Evolutionary conservation across 2,113 vertebrate species (phyloP).

Genomic region (Silurus meridionalis): DNA sequence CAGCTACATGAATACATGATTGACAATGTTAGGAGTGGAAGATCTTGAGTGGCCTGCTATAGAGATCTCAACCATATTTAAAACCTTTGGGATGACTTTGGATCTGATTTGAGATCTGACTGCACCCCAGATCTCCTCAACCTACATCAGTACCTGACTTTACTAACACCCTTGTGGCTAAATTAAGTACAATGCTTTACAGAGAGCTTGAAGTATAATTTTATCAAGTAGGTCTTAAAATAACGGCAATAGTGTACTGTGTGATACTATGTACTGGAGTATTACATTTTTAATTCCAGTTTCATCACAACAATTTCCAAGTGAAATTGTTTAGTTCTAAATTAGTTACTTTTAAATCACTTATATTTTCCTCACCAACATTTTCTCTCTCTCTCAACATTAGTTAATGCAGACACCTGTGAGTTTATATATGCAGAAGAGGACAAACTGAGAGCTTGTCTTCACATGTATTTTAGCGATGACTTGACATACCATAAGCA

Average conservation of each 20-base stretch:
- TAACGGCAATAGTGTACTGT: not conserved
- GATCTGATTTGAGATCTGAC: too few relatives aligned
- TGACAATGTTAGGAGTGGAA: too few relatives aligned
- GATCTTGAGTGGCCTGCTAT: too few relatives aligned
- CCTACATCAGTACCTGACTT: too few relatives aligned
- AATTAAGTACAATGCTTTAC: not conserved
- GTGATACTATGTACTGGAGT: not conserved
- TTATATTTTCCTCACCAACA: not conserved
- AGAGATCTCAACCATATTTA: too few relatives aligned
- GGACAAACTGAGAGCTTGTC: not conserved
- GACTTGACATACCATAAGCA: not conserved
- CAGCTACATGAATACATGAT: too few relatives aligned
- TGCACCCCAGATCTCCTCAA: too few relatives aligned
- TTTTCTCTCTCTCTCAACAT: not conserved
- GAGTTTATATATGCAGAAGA: not conserved
- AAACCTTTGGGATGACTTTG: too few relatives aligned
- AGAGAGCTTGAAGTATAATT: not conserved
- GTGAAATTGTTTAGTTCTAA: not conserved
- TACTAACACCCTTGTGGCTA: too few relatives aligned
- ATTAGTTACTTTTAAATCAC: not conserved
- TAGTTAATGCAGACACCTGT: not conserved
- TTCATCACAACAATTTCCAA: not conserved
- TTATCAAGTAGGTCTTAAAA: not conserved
- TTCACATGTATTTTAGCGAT: not conserved
- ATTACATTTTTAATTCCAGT: not conserved